phyloP scores from a whole-genome alignment of 2,797 vertebrate species.

The Cyclura pinguis region DNA sequence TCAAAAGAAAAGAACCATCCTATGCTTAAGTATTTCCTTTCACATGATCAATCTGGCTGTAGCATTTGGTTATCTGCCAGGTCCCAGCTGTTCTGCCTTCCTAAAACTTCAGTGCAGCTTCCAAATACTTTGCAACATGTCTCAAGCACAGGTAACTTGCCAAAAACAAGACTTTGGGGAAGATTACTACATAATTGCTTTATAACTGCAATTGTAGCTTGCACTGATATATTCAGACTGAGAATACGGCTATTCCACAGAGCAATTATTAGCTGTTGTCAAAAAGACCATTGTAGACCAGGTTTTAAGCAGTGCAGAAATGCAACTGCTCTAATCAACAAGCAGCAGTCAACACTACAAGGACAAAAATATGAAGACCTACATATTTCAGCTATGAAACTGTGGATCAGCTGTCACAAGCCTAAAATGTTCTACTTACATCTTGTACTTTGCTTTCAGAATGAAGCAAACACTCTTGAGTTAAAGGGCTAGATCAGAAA shows the following conservation, averaged over 20 bases:
- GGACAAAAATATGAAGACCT: too few species aligned
- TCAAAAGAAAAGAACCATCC: slow-evolving; percentile 49
- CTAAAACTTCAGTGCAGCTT: slow-evolving; percentile 53
- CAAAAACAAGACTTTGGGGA: slow-evolving; percentile 5
- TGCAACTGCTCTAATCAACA: background rate
- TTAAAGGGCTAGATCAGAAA: background rate
- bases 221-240: slow-evolving; percentile 34
- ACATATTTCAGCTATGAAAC: background rate
- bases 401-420: slow-evolving; percentile 18
- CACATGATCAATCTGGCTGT: slow-evolving; percentile 46
- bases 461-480: slow-evolving; percentile 11
- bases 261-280: slow-evolving; percentile 3
- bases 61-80: slow-evolving; percentile 53
- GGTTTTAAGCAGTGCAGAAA: background rate
- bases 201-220: slow-evolving; percentile 17
- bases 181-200: slow-evolving; percentile 17
- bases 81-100: slow-evolving; percentile 42
- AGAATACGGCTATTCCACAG: background rate
- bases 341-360: background rate
- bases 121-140: slow-evolving; percentile 32
- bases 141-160: slow-evolving; percentile 42
- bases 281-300: background rate
- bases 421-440: slow-evolving; percentile 21
- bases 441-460: background rate
- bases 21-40: slow-evolving; percentile 51